Evolutionary conservation across 1,140 invertebrate genomes (phyloP).

Genomic region (Sitobion miscanthi): DNA sequence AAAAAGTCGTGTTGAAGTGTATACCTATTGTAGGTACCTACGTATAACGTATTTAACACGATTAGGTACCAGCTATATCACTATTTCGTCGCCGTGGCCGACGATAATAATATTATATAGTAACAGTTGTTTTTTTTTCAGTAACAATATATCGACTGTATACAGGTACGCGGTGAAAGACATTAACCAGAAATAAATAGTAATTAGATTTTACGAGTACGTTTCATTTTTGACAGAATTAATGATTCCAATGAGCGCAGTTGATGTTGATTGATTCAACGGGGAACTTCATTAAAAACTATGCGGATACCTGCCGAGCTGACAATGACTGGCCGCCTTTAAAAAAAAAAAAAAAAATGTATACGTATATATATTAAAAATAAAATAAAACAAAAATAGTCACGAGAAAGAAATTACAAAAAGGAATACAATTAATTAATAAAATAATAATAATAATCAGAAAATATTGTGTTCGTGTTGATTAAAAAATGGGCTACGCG

Average conservation of each 20-base stretch:
- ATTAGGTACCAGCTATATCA: not conserved
- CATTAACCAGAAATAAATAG: constrained; percentile 51
- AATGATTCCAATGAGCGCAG: constrained; percentile 46
- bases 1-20: not conserved
- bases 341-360: not conserved
- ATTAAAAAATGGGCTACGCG: constrained; percentile 50
- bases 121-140: constrained; percentile 34
- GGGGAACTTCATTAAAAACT: constrained; percentile 52
- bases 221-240: constrained; percentile 54
- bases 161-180: not conserved
- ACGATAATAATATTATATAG: not conserved
- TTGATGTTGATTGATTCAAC: constrained; percentile 56
- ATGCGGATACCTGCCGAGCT: constrained; percentile 48
- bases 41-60: not conserved
- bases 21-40: not conserved
- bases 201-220: constrained; percentile 54
- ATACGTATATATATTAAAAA: not conserved
- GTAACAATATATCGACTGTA: not conserved
- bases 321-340: constrained; percentile 47
- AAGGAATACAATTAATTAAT: constrained; percentile 49
- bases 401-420: constrained; percentile 40
- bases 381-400: constrained; percentile 45
- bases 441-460: constrained; percentile 39
- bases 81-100: not conserved
- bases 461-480: constrained; percentile 45